Conservation (phyloP, 2,797 vertebrate species). For the Arctocebus calabarensis region DNA sequence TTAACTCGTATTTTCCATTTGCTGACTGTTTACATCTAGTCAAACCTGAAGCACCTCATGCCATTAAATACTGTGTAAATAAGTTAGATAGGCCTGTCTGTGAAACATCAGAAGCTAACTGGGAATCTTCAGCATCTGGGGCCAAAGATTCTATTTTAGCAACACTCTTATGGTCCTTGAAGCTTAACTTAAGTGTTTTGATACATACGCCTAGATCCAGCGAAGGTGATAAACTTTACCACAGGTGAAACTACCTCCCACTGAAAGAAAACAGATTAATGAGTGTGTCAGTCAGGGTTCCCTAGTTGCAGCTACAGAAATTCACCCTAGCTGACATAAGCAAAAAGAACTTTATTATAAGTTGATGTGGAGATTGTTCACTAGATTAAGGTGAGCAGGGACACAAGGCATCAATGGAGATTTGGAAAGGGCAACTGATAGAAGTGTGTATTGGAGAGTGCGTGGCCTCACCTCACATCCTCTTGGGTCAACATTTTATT, state of each 20-base stretch:
- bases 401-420: neutral
- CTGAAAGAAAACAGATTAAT: slow-evolving; percentile 65
- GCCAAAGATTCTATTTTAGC: slow-evolving; percentile 68
- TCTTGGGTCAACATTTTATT: neutral
- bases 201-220: slow-evolving; percentile 28
- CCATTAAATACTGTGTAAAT: slow-evolving; percentile 82
- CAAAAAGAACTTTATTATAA: slow-evolving; percentile 1
- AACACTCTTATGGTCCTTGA: slow-evolving; percentile 57
- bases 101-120: slow-evolving; percentile 79
- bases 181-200: slow-evolving; percentile 42
- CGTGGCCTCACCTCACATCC: neutral
- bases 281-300: slow-evolving; percentile 39
- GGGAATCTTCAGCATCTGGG: slow-evolving; percentile 56
- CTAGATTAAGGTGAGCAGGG: slow-evolving; percentile 7
- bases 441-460: neutral
- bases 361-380: neutral
- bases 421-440: neutral
- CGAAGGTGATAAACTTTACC: slow-evolving; percentile 17
- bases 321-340: neutral
- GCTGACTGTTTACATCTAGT: slow-evolving; percentile 82
- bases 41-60: slow-evolving; percentile 74
- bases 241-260: slow-evolving; percentile 56
- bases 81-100: slow-evolving; percentile 73
- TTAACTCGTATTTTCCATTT: slow-evolving; percentile 85
- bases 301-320: slow-evolving; percentile 37